These are phyloP conservation scores for Anoncus sp. DNA, from an alignment of 2,888 invertebrate species.

Conservation along the genomic window DNA sequence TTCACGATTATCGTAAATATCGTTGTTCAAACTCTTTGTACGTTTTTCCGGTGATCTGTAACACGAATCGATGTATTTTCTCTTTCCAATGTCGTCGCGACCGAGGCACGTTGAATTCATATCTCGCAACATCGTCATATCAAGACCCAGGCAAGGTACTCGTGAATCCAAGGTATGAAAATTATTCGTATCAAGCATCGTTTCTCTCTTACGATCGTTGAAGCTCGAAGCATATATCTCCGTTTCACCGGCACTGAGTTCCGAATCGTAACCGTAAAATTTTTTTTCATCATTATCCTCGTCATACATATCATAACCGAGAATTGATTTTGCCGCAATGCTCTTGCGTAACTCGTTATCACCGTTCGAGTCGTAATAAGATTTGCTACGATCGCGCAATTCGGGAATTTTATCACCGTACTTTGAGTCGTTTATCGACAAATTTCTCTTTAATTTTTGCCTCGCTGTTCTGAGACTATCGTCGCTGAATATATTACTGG, in stretches of 20 bases:
- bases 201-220: constrained; percentile 74
- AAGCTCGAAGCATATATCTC: constrained; percentile 84
- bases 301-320: not conserved
- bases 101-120: constrained; percentile 43
- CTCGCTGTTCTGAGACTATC: constrained; percentile 81
- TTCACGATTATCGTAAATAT: constrained; percentile 66
- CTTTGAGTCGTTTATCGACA: constrained; percentile 78
- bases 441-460: constrained; percentile 79
- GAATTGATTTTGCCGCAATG: not conserved
- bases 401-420: constrained; percentile 81
- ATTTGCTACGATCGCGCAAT: constrained; percentile 80
- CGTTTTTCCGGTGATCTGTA: constrained; percentile 70
- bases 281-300: constrained; percentile 12
- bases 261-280: constrained; percentile 85
- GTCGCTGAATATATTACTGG: constrained; percentile 82
- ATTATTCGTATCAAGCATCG: constrained; percentile 47
- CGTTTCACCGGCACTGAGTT: constrained; percentile 84
- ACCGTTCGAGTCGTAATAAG: constrained; percentile 80
- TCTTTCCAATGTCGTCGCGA: constrained; percentile 69
- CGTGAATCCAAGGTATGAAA: constrained; percentile 28
- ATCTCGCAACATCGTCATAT: constrained; percentile 14
- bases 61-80: constrained; percentile 73
- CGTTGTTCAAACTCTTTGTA: constrained; percentile 68
- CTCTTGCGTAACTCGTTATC: constrained; percentile 69
- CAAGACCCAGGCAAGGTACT: constrained; percentile 60